Evolutionary conservation across 2,113 vertebrate genomes (phyloP).

Genomic region (Dromas ardeola): DNA sequence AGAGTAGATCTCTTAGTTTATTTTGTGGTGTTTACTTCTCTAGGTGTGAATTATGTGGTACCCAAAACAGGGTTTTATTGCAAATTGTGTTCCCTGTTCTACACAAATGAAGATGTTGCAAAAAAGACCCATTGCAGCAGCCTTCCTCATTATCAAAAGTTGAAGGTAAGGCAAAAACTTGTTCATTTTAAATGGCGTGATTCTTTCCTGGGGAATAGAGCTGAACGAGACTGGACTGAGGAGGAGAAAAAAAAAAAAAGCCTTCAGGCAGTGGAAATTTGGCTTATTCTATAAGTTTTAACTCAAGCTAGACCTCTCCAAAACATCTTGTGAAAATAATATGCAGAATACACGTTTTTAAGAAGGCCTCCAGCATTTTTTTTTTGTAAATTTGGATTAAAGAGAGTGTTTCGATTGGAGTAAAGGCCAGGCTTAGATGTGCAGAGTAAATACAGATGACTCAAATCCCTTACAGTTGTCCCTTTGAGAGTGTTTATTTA

Average conservation of each 20-base stretch:
- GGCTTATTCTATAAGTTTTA: not conserved
- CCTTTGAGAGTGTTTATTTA: not conserved
- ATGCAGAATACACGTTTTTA: not conserved
- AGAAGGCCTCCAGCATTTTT: not conserved
- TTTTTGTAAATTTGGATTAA: not conserved
- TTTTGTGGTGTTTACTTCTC: slow-evolving; percentile 72
- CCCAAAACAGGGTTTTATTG: slow-evolving; percentile 97
- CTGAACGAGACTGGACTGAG: not conserved
- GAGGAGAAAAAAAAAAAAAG: not conserved
- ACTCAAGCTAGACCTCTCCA: not conserved
- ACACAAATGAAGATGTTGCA: slow-evolving; percentile 94
- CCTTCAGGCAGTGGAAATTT: slow-evolving; percentile 53
- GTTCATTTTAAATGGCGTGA: slow-evolving; percentile 66
- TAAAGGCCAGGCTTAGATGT: not conserved
- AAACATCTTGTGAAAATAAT: not conserved
- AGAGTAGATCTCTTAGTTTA: slow-evolving; percentile 67
- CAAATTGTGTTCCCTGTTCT: slow-evolving; percentile 96
- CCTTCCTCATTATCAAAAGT: slow-evolving; percentile 92
- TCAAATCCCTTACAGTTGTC: not conserved
- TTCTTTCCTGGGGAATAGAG: slow-evolving; percentile 60
- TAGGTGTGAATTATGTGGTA: slow-evolving; percentile 94
- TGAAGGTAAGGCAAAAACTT: slow-evolving; percentile 87
- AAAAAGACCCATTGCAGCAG: slow-evolving; percentile 97
- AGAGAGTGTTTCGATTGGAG: not conserved
- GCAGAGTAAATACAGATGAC: not conserved